Percentiles rank a stretch among this genome's conserved stretches.
Evolutionary conservation across 2,113 vertebrate species (phyloP).

Genomic region (Sorex fumeus): DNA sequence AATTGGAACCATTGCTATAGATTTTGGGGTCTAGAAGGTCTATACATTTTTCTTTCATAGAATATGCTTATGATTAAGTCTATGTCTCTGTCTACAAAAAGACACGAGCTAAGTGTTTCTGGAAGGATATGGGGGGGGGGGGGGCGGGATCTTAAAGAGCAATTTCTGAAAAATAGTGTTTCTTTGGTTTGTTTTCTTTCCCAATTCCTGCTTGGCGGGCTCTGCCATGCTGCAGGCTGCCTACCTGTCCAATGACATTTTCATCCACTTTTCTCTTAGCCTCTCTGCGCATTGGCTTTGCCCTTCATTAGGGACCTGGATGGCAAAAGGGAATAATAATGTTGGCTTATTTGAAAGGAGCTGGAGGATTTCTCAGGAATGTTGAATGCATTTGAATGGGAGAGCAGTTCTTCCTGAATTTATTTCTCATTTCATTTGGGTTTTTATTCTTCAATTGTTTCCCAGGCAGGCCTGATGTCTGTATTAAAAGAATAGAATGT

Average conservation of each 20-base stretch:
- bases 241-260: constrained; percentile 56
- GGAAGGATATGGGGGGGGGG: constrained; percentile 72
- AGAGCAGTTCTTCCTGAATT: constrained; percentile 73
- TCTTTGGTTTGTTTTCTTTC: constrained; percentile 38
- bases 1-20: constrained; percentile 84
- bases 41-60: constrained; percentile 84
- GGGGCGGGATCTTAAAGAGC: constrained; percentile 52
- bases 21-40: constrained; percentile 85
- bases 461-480: constrained; percentile 73
- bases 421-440: constrained; percentile 81
- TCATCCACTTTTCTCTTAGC: constrained; percentile 70
- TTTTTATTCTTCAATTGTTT: constrained; percentile 76
- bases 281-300: constrained; percentile 56
- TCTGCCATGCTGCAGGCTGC: constrained; percentile 63
- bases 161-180: constrained; percentile 50
- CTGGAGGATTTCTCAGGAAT: constrained; percentile 81
- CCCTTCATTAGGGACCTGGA: constrained; percentile 73
- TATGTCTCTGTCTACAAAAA: constrained; percentile 80
- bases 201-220: constrained; percentile 49
- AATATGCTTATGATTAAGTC: constrained; percentile 85
- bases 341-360: constrained; percentile 77
- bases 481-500: constrained; percentile 75
- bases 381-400: constrained; percentile 84
- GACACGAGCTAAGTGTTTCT: constrained; percentile 81
- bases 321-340: constrained; percentile 76